Base-by-base conservation (phyloP, 2,888 invertebrate genomes). In the Argynnis bischoffii region DNA sequence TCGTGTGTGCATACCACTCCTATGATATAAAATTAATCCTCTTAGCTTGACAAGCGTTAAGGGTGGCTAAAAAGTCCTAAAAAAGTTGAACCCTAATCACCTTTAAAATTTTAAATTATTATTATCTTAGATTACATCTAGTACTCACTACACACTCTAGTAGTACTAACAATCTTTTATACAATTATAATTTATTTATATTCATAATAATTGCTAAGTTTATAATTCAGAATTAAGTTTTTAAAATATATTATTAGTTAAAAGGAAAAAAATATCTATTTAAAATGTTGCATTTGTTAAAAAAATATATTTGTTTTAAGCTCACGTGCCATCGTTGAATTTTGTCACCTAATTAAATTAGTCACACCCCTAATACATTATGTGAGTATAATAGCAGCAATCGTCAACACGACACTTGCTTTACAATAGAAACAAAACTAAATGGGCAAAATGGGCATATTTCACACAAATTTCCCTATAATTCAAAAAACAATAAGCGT, bases 11-110 rank as follows among this genome's bases (percentile, higher is more conserved):
- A 79, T 79, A 79, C 76, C 71, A 57, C 69, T 59, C 55, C 66
- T 53, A 51, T 73, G 72, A 75, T 69, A 72, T 60, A 81, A 83
- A 78, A 80, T 77, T 88, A 89, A 90, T 89, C 88, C 84, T 87
- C 87, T 87, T 87, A 86, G 67, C 67, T 70, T 83, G 84, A 85
- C 84, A 80, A 77, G 78, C 80, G 82, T 82, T 78, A 74, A 74
- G 51, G 51, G 50, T 16, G 11, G 16, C 16, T 50, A 18, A 35
- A 50, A 61, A 18, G 21, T 47, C 15, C 47, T 21, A 56, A 11
- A 26, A 57, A 47, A 63, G 56, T n/a, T 57, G 63, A 57, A 53
- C 48, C 53, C 61, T 69, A 60, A 64, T 41, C 55, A 63, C 46
- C 51, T 56, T 63, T 15, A 47, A 67, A n/a, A 21, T 47, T 47